A percentile compares a stretch with the other conserved stretches of the same genome.
These are phyloP conservation scores for Parasteatoda tepidariorum DNA, from an alignment of 1,140 invertebrate genomes.

Conservation along the genomic window DNA sequence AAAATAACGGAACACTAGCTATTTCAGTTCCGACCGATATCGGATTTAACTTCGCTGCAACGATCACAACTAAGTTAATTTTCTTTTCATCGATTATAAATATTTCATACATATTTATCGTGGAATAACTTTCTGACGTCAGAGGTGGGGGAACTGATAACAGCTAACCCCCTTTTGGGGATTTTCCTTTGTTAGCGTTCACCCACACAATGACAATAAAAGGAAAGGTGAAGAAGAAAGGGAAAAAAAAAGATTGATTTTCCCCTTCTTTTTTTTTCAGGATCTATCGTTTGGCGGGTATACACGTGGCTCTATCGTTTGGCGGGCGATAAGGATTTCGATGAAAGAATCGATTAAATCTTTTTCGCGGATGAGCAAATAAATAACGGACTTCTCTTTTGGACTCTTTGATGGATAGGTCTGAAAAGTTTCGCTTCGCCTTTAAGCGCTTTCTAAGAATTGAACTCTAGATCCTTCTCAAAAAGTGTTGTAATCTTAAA, in stretches of 20 bases:
- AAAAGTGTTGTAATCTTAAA: background rate
- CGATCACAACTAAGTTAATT: conserved; percentile 9
- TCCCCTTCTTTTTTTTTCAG: background rate
- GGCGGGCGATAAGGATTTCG: conserved; percentile 45
- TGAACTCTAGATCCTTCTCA: background rate
- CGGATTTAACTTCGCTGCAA: background rate
- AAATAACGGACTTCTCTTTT: conserved; percentile 41
- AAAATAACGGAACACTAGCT: background rate
- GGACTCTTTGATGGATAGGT: background rate
- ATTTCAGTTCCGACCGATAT: background rate
- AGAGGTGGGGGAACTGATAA: background rate
- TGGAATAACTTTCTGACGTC: conserved; percentile 23
- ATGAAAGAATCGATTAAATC: conserved; percentile 50
- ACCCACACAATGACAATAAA: conserved; percentile 32
- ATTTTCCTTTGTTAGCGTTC: conserved; percentile 22
- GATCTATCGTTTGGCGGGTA: background rate
- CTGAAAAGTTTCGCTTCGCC: background rate
- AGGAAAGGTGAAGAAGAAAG: background rate
- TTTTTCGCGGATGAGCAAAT: conserved; percentile 41
- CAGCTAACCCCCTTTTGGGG: background rate
- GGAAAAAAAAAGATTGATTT: conserved; percentile 11
- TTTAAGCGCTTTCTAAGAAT: conserved; percentile 1
- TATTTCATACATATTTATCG: conserved; percentile 42
- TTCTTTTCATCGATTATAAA: conserved; percentile 43
- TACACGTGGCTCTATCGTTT: conserved; percentile 19